phyloP scores from a whole-genome alignment of 2,888 invertebrate genomes.

The Spialia ferax region DNA sequence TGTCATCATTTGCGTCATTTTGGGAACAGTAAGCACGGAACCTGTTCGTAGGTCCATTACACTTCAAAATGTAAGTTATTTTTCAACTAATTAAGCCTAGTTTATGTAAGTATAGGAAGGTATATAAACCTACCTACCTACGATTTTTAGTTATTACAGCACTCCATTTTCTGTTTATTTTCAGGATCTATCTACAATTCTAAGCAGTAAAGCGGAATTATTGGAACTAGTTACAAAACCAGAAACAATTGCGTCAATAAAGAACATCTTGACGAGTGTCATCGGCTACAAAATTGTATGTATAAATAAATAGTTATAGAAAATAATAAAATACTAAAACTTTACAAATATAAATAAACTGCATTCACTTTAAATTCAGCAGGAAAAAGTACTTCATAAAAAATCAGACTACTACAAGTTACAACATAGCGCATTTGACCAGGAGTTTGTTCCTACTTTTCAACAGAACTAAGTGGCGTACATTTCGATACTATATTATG shows the following conservation, averaged over 20 bases:
- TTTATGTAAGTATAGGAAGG: background rate
- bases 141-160: background rate
- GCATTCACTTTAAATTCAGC: too few relatives aligned
- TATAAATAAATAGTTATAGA: background rate
- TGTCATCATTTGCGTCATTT: slow-evolving; percentile 9
- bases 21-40: slow-evolving; percentile 15
- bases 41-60: slow-evolving; percentile 23
- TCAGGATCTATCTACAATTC: slow-evolving; percentile 21
- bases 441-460: too few relatives aligned
- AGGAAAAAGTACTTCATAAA: too few relatives aligned
- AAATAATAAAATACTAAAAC: too few relatives aligned
- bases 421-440: too few relatives aligned
- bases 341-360: too few relatives aligned
- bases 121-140: background rate
- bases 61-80: slow-evolving; percentile 18
- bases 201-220: slow-evolving; percentile 9
- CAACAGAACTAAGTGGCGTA: too few relatives aligned
- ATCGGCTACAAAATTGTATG: slow-evolving; percentile 31
- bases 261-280: slow-evolving; percentile 8
- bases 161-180: background rate
- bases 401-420: too few relatives aligned
- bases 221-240: slow-evolving; percentile 17
- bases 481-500: too few relatives aligned
- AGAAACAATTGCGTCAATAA: slow-evolving; percentile 18
- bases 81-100: background rate